Evolutionary conservation across 2,888 invertebrate genomes (phyloP), one percentile per base, ranked within the genome.

Genomic region (Orthonevra nobilis): DNA sequence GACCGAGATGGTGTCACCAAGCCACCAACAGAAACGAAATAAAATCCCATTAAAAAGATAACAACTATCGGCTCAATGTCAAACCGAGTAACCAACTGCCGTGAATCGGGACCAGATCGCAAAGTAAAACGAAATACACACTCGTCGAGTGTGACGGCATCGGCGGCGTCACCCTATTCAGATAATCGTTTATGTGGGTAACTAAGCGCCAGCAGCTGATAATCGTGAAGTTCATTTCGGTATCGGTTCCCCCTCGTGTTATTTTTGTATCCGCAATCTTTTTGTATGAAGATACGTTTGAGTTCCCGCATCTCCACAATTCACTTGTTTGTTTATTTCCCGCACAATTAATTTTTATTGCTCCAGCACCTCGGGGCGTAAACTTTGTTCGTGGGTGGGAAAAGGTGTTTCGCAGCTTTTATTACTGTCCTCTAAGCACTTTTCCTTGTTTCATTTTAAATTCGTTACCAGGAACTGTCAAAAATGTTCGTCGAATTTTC

Each of bases 381-480:
- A 36, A 44, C 5, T 23, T 15, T 17, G 5, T 17, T 61, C 36
- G 42, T 19, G 9, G 36, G 7, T 28, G 17, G 17, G 9, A 15
- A 36, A 28, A 36, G 23, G 38, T 46, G 60, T 28, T 54, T 32
- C 12, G 23, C 9, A 14, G 26, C 10, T n/a, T n/a, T 44, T 20
- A 42, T 12, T 32, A n/a, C 20, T 5, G 20, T 14, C 36, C 5
- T 15, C 36, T 12, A 56, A 56, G 15, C 34, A 34, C 60, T 60
- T 60, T 46, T 60, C 15, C 34, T 20, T 60, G 34, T 46, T 60
- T 60, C 44, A n/a, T n/a, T 60, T 44, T 14, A 48, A 61, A 61
- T 48, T 30, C 26, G 3, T 28, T 61, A 61, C 38, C 28, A 17
- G 4, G 38, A 61, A 61, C 15, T 52, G 2, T n/a, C 19, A 38